Evolutionary conservation across 2,797 vertebrate species (phyloP).

Genomic region (Gobio occitaniae): DNA sequence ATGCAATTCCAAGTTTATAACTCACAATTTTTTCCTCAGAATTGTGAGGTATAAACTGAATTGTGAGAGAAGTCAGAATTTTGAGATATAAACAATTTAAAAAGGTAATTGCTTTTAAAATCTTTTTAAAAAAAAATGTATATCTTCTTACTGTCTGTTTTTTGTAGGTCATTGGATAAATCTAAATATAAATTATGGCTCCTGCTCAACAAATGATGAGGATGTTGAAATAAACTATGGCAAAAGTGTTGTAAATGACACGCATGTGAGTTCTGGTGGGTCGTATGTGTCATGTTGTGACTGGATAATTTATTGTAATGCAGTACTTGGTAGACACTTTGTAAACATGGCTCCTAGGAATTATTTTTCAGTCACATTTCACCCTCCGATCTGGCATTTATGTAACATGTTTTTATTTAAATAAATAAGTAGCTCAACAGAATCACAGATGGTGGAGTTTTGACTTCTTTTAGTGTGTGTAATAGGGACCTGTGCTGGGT

Average conservation of each 20-base stretch:
- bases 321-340: conserved; percentile 8
- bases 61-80: neutral
- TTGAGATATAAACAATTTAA: too few relatives aligned
- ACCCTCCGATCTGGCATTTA: conserved; percentile 29
- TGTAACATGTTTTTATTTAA: conserved; percentile 37
- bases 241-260: neutral
- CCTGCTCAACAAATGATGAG: neutral
- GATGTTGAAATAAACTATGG: neutral
- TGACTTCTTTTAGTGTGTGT: conserved; percentile 39
- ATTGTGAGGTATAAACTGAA: neutral
- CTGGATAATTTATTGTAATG: neutral
- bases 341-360: neutral
- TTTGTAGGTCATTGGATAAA: neutral
- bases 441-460: conserved; percentile 53
- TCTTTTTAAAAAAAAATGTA: too few relatives aligned
- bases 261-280: neutral
- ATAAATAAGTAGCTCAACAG: conserved; percentile 38
- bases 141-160: neutral
- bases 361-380: conserved; percentile 25
- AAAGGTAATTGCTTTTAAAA: too few relatives aligned
- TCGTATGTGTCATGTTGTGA: neutral
- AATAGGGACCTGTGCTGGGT: conserved; percentile 5
- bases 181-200: neutral
- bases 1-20: too few relatives aligned
- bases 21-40: too few relatives aligned